Conservation (phyloP, 2,797 vertebrate species). For the Cirrhinus molitorella region DNA sequence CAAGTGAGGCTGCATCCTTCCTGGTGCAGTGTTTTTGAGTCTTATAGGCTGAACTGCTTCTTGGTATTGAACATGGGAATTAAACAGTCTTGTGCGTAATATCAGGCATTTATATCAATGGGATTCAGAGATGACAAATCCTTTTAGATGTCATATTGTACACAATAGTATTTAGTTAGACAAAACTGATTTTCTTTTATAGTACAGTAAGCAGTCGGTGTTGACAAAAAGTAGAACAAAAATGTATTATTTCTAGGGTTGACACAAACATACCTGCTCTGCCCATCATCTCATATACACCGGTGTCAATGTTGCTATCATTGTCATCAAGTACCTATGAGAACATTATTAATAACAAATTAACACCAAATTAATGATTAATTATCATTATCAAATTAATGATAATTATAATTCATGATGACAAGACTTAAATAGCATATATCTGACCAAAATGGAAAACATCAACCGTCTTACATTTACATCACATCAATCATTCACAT, state of each 20-base stretch:
- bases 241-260: too few species aligned
- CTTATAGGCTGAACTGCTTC: background rate
- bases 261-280: constrained; percentile 72
- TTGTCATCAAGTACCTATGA: constrained; percentile 62
- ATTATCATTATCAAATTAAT: background rate
- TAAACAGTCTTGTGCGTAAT: background rate
- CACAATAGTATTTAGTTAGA: background rate
- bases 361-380: background rate
- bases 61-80: background rate
- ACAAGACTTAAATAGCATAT: background rate
- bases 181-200: background rate
- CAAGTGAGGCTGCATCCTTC: background rate
- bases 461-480: background rate
- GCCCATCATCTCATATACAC: constrained; percentile 75
- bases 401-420: background rate
- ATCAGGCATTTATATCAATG: background rate
- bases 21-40: background rate
- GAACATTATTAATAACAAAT: constrained; percentile 44
- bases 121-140: background rate
- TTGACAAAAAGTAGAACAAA: background rate
- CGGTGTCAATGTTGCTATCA: constrained; percentile 60
- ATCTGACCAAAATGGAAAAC: background rate
- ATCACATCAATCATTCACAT: background rate
- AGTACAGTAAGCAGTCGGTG: background rate
- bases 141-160: background rate